Evolutionary conservation across 2,797 vertebrate genomes (phyloP).

Genomic region (Myiotriccus ornatus): DNA sequence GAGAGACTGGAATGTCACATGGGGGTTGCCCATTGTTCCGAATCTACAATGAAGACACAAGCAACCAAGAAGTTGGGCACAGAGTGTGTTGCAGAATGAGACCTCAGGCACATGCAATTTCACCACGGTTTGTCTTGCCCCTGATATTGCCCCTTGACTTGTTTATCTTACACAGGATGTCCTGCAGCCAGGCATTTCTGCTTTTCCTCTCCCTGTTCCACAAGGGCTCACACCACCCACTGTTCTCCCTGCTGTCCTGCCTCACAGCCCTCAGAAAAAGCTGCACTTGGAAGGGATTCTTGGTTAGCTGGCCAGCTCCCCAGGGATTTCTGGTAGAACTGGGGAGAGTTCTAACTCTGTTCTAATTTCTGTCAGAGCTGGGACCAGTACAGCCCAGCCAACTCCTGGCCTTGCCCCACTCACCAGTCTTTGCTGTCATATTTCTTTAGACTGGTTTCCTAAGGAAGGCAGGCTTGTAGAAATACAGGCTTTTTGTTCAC

Average conservation of each 20-base stretch:
- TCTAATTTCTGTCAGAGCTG: neutral
- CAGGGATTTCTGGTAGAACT: neutral
- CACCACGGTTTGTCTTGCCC: neutral
- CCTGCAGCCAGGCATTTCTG: neutral
- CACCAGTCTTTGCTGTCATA: accelerated
- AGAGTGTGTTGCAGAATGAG: neutral
- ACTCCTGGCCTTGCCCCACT: neutral
- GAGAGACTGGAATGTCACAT: neutral
- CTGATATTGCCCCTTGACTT: neutral
- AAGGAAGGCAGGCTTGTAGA: neutral
- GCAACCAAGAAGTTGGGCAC: neutral
- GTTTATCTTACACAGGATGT: neutral
- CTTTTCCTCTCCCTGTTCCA: neutral
- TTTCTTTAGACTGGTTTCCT: neutral
- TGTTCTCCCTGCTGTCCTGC: neutral
- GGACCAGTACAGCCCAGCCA: accelerated
- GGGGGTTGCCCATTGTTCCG: neutral
- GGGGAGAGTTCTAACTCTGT: no score
- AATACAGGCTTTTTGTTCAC: neutral
- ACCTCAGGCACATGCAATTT: neutral
- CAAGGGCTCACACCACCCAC: accelerated
- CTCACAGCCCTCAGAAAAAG: neutral
- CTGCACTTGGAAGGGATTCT: neutral
- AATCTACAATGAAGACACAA: neutral
- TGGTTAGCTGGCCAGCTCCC: neutral